These are phyloP conservation scores for Oreochromis tanganicae DNA, from an alignment of 2,113 vertebrate species.

Conservation along the genomic window DNA sequence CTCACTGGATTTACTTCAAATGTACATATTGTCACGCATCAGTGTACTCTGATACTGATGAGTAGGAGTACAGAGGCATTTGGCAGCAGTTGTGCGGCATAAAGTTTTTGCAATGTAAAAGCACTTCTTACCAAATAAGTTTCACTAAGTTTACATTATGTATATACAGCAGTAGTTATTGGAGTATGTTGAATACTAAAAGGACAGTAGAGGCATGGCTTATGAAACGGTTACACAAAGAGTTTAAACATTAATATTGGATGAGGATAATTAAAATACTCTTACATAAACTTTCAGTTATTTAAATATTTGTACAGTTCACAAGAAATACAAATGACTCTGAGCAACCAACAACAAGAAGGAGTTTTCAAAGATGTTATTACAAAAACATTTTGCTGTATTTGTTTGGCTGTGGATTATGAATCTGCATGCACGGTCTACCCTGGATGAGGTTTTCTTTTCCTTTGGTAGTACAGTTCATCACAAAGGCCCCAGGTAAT, in stretches of 20 bases:
- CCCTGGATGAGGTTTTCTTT: constrained; percentile 26
- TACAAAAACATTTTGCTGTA: constrained; percentile 5
- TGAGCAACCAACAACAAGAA: neutral
- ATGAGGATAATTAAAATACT: constrained; percentile 48
- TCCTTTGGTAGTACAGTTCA: constrained; percentile 21
- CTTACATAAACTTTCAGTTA: constrained; percentile 34
- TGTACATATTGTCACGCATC: constrained; percentile 48
- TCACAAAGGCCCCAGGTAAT: constrained; percentile 14
- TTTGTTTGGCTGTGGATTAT: constrained; percentile 6
- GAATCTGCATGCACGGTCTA: neutral
- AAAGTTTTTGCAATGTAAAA: constrained; percentile 30
- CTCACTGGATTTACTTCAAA: constrained; percentile 37
- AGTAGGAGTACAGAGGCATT: constrained; percentile 36
- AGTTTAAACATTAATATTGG: constrained; percentile 22
- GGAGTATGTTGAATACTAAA: constrained; percentile 41
- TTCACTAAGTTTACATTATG: constrained; percentile 47
- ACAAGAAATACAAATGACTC: constrained; percentile 33
- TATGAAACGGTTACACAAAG: constrained; percentile 20
- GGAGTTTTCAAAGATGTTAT: neutral
- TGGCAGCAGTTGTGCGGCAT: constrained; percentile 40
- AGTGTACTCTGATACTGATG: constrained; percentile 32
- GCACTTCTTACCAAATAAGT: constrained; percentile 37
- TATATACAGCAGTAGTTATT: constrained; percentile 73
- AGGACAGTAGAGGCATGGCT: constrained; percentile 15
- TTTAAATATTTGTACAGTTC: constrained; percentile 73